Conservation (phyloP, 1,140 invertebrate species). For the Hetaerina americana region DNA sequence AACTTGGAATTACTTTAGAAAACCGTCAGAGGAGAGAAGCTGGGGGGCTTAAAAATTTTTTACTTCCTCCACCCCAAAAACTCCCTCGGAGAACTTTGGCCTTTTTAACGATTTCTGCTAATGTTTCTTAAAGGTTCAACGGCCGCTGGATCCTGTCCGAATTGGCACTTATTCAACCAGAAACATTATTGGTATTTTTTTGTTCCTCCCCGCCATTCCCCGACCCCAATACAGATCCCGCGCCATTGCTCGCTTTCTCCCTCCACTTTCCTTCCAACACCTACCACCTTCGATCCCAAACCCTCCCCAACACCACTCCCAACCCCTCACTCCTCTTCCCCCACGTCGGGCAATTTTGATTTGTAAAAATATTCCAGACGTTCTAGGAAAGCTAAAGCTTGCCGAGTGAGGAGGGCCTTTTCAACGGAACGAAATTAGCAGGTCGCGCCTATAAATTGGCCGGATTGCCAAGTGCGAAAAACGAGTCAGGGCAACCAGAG, state of each 20-base stretch:
- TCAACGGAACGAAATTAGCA: not conserved
- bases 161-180: not conserved
- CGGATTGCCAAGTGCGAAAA: not conserved
- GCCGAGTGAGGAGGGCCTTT: not conserved
- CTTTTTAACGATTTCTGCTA: not conserved
- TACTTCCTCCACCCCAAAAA: no score
- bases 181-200: not conserved
- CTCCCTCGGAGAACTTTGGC: not conserved
- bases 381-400: not conserved
- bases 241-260: no score
- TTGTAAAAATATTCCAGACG: not conserved
- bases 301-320: no score
- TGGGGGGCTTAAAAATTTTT: no score
- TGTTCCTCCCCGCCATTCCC: not conserved
- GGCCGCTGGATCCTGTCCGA: not conserved
- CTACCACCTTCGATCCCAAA: no score
- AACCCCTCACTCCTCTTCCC: no score
- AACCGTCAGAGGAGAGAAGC: no score
- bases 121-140: not conserved
- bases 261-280: no score
- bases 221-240: no score
- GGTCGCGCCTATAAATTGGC: not conserved
- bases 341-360: not conserved
- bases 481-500: not conserved
- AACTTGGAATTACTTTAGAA: no score